Evolutionary conservation across 2,888 invertebrate genomes (phyloP), one percentile per base, ranked within the genome.

Genomic region (Coenonympha arcania): DNA sequence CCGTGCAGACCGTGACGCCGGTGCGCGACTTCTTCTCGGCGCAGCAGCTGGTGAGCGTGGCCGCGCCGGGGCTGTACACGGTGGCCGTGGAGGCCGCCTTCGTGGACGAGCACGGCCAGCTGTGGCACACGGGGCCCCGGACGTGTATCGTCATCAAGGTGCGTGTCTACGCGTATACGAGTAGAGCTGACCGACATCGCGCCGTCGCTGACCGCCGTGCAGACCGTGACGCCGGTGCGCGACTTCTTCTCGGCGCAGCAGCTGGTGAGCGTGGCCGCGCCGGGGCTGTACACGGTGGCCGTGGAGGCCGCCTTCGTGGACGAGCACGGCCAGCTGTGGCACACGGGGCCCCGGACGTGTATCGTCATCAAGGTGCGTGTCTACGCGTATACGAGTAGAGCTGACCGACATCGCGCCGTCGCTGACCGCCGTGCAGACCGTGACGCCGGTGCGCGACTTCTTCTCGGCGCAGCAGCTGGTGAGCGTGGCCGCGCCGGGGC

Each of bases 221-320:
- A 96, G 75, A 93, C 92, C 0, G 95, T 96, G 2, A 89, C 91
- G 6, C 97, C 97, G 0, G 95, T 96, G 65, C 92, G 95, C 20
- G 98, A 98, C 72, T 98, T 97, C 86, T 96, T 98, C 78, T 93
- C 95, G 0, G 95, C 95, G 0, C 95, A 95, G 74, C 97, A 98
- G 78, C 84, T 98, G 42, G 87, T 98, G 28, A 89, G 91, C 0
- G 91, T 95, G 24, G 58, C 64, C 6, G 63, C 76, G 15, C 82
- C 83, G 57, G 85, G 87, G 0, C 77, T 88, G 0, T 82, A 85
- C 69, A 80, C 82, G 0, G 91, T 97, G 20, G 92, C 91, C 0
- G 91, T 96, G 5, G 95, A 95, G 68, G 95, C 96, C 0, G 92
- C 93, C 55, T 91, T 96, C 46, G 89, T 96, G 1, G 97, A 98